Evolutionary conservation across 2,113 vertebrate species (phyloP).

Genomic region (Actinemys pallida): DNA sequence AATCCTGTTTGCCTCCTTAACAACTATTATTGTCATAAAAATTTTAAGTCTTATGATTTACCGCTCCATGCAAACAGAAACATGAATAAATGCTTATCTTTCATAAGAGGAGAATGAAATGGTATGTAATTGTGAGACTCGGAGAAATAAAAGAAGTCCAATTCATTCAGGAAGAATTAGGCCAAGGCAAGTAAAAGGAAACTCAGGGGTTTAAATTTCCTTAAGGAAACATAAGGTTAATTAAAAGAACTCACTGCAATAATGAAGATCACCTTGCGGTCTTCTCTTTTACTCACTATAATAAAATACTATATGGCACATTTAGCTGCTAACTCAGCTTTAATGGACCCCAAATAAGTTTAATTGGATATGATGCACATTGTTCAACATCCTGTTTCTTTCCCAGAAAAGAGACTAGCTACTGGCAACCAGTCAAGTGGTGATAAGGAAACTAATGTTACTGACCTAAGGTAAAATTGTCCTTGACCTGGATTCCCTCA

Average conservation of each 20-base stretch:
- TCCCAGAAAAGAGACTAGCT: accelerated
- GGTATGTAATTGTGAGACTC: not conserved
- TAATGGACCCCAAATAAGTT: not conserved
- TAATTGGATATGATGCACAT: not conserved
- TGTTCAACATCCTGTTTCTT: not conserved
- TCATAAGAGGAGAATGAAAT: accelerated
- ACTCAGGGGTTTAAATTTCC: not conserved
- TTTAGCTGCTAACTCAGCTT: not conserved
- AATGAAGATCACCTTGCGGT: not conserved
- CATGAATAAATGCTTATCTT: not conserved
- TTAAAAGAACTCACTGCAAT: not conserved
- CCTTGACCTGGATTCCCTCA: not conserved
- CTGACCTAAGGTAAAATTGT: not conserved
- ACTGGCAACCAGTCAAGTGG: not conserved
- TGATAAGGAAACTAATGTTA: not conserved
- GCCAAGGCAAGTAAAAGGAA: not conserved
- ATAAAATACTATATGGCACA: not conserved
- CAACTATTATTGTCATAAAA: slow-evolving; percentile 55
- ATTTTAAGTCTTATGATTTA: slow-evolving; percentile 45
- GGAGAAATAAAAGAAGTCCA: not conserved
- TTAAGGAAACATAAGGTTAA: not conserved
- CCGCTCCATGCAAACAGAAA: not conserved
- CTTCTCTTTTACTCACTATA: not conserved
- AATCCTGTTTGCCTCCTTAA: slow-evolving; percentile 60
- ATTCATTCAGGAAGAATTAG: accelerated